Conservation (phyloP, 2,797 vertebrate genomes). For the Dipus sagitta region DNA sequence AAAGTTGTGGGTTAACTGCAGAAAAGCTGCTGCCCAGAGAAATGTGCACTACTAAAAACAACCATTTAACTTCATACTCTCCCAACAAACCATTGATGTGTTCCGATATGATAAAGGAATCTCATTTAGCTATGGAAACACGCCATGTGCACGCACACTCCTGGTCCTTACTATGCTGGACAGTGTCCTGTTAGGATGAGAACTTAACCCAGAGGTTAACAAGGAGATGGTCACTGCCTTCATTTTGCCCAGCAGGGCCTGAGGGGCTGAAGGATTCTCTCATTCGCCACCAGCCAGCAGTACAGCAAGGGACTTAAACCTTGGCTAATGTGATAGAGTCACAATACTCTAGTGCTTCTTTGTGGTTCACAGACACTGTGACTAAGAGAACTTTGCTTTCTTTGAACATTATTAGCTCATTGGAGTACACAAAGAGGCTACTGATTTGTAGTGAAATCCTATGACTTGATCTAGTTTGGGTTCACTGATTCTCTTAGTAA, state of each 20-base stretch:
- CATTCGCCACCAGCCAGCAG: neutral
- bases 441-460: slow-evolving; percentile 31
- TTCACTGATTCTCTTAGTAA: neutral
- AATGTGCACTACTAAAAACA: neutral
- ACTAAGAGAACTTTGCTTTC: neutral
- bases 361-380: neutral
- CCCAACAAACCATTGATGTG: neutral
- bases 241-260: neutral
- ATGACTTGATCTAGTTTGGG: neutral
- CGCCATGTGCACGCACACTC: rapidly evolving
- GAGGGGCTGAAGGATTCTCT: neutral
- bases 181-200: too few relatives aligned
- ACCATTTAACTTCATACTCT: neutral
- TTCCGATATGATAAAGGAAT: rapidly evolving
- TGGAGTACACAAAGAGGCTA: neutral
- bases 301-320: neutral
- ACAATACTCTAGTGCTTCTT: too few relatives aligned
- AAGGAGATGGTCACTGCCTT: neutral
- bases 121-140: neutral
- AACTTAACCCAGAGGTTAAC: neutral
- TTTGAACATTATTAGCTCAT: neutral
- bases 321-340: neutral
- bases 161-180: neutral
- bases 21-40: slow-evolving; percentile 7
- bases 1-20: neutral